Percentiles rank a stretch among this genome's conserved stretches.
phyloP scores from a whole-genome alignment of 2,113 vertebrate genomes.

The Rhynchomys soricoides region DNA sequence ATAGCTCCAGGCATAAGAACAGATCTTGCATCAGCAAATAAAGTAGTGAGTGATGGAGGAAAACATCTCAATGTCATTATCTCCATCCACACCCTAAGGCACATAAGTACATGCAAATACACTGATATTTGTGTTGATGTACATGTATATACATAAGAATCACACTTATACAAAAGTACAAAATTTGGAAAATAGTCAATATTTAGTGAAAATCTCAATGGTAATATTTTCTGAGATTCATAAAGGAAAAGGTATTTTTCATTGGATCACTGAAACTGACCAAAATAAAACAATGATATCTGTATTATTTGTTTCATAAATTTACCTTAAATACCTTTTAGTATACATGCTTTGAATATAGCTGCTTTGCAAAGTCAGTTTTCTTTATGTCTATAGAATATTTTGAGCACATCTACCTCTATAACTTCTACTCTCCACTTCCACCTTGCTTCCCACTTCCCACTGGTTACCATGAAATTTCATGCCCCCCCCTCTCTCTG shows the following conservation, averaged over 20 bases:
- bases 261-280: background rate
- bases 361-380: background rate
- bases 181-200: background rate
- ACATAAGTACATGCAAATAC: background rate
- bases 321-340: background rate
- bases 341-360: background rate
- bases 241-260: background rate
- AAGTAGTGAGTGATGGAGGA: background rate
- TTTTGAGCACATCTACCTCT: background rate
- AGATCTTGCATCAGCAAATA: background rate
- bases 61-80: background rate
- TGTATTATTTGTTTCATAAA: background rate
- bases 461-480: background rate
- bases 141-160: background rate
- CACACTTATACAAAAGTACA: background rate
- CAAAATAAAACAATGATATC: background rate
- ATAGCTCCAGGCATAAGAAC: background rate
- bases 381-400: background rate
- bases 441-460: background rate
- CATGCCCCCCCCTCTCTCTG: too few relatives aligned
- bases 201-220: background rate
- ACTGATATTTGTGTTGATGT: background rate
- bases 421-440: too few relatives aligned
- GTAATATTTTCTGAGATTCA: background rate
- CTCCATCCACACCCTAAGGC: background rate